Base-by-base conservation (phyloP, 2,797 vertebrate species). In the Pygocentrus nattereri region DNA sequence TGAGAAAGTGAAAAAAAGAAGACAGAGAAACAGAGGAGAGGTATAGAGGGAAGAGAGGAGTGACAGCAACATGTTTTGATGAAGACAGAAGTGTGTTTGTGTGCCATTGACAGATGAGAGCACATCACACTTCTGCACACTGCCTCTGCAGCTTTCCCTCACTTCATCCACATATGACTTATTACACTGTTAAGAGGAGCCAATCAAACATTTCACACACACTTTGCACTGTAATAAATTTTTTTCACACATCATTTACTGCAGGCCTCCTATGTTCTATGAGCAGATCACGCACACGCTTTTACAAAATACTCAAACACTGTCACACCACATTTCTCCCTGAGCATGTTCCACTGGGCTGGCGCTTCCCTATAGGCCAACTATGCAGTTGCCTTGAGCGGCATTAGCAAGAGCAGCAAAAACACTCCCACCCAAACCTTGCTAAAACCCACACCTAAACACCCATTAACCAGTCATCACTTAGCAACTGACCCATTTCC, bases 201-300 rank as follows among this genome's bases (percentile, higher is more conserved):
- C 72, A 69, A 25, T 59, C 72, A 65, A 44, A 34, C 64, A 59
- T 47, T 72, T 38, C 59, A 65, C 78, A 80, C 59, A 80, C 78
- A 73, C 69, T 23, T 58, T 58, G 34, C 52, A 58, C 25, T 12
- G 6, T 79, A 47, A 71, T 71, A 70, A 77, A 61, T 70, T 78
- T 69, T n/a, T 44, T 61, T 56, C 64, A 78, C 41, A 71, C 67
- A 70, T 27, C 54, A 78, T 59, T 79, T 59, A 61, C 67, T 61
- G 70, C 16, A 52, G 38, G 38, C 54, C 31, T 71, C 71, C 30
- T 59, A 47, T 49, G n/a, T 49, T 61, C 70, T 69, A 69, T 13
- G 41, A 58, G 27, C 61, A 23, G 19, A 69, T 34, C 44, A 70
- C 68, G 54, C 78, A 80, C 69, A 54, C 16, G 54, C 34, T 64